Conservation (phyloP, 1,140 invertebrate species). For the Drosophila lacteicornis region DNA sequence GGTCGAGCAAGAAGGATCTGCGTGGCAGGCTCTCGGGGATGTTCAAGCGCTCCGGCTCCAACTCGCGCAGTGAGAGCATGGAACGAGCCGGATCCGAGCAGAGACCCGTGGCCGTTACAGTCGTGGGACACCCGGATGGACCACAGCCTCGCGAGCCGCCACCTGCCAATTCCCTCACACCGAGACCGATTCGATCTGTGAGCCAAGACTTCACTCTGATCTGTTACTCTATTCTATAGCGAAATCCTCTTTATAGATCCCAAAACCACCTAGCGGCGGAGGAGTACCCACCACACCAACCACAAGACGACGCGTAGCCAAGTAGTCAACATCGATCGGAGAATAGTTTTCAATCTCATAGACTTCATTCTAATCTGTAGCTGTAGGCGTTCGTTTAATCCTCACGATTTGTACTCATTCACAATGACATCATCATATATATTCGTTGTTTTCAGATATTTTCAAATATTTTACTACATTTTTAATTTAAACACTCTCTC, state of each 20-base stretch:
- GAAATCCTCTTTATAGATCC: slow-evolving; percentile 58
- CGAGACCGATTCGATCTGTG: slow-evolving; percentile 80
- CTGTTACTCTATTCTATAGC: background rate
- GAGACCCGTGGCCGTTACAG: slow-evolving; percentile 78
- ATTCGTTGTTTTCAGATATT: slow-evolving; percentile 49
- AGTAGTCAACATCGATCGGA: slow-evolving; percentile 50
- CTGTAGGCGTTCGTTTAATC: slow-evolving; percentile 35
- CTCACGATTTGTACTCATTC: slow-evolving; percentile 20
- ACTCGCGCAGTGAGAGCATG: slow-evolving; percentile 75
- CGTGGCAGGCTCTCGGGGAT: slow-evolving; percentile 92
- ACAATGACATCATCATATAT: slow-evolving; percentile 45
- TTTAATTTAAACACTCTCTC: slow-evolving; percentile 38
- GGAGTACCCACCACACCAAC: slow-evolving; percentile 75
- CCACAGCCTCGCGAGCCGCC: slow-evolving; percentile 76
- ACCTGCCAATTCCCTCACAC: slow-evolving; percentile 77
- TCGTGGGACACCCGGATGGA: slow-evolving; percentile 77
- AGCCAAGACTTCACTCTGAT: slow-evolving; percentile 3
- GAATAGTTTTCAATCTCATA: slow-evolving; percentile 34
- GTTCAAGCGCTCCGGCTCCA: slow-evolving; percentile 88
- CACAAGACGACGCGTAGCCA: slow-evolving; percentile 77
- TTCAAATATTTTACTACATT: slow-evolving; percentile 47
- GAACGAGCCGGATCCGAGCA: slow-evolving; percentile 70
- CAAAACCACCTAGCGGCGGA: slow-evolving; percentile 74
- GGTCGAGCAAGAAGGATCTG: slow-evolving; percentile 90
- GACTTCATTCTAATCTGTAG: slow-evolving; percentile 60